These are phyloP conservation scores for Chloroceryle inda DNA, from an alignment of 2,797 vertebrate species.

Conservation along the genomic window DNA sequence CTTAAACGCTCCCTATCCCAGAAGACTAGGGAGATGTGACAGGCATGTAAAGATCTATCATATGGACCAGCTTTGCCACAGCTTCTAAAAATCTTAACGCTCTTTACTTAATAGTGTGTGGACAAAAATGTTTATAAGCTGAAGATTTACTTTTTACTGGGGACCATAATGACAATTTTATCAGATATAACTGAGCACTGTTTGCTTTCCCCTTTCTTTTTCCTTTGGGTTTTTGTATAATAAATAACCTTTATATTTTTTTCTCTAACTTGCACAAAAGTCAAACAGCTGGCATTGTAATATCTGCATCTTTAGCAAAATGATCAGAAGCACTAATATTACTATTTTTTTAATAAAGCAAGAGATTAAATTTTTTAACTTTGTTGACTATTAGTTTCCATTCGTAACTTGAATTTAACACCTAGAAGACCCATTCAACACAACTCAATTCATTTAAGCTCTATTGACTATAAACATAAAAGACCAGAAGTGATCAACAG, in stretches of 20 bases:
- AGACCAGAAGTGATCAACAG: no score
- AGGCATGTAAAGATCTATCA: not conserved
- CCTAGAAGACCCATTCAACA: not conserved
- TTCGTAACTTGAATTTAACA: not conserved
- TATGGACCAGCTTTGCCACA: not conserved
- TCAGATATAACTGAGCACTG: not conserved
- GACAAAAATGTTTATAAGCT: not conserved
- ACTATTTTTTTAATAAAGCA: not conserved
- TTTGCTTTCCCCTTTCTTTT: slow-evolving; percentile 13
- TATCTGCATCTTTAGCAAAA: not conserved
- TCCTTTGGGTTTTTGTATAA: not conserved
- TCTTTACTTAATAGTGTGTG: not conserved
- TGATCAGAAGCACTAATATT: not conserved
- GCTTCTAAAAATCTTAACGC: not conserved
- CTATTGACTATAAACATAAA: no score
- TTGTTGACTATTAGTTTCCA: not conserved
- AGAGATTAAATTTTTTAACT: not conserved
- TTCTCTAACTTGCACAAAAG: not conserved
- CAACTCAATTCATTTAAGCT: not conserved
- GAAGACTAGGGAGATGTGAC: not conserved
- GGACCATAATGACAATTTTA: not conserved
- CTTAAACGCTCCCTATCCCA: not conserved
- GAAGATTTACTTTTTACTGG: not conserved
- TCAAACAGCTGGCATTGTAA: not conserved
- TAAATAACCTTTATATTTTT: not conserved